A percentile compares a stretch with the other conserved stretches of the same genome.
Conservation (phyloP, 1,140 invertebrate genomes). For the Caenorhabditis inopinata region DNA sequence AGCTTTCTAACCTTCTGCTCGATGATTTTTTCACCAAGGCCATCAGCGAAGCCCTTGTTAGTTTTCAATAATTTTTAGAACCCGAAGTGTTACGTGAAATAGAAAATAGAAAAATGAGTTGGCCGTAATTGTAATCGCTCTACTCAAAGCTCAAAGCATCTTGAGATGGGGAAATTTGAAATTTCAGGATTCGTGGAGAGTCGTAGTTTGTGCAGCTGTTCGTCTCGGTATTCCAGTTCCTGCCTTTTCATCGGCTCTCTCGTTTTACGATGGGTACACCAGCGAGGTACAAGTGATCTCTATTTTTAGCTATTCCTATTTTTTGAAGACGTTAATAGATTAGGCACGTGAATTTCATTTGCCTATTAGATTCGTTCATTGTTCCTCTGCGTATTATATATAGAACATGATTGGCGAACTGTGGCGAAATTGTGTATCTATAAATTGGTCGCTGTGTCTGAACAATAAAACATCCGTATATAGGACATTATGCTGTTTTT, state of each 20-base stretch:
- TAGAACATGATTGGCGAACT: background rate
- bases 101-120: too few species aligned
- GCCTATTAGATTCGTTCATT: background rate
- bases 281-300: constrained; percentile 67
- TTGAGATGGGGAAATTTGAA: too few species aligned
- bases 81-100: background rate
- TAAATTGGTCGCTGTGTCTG: background rate
- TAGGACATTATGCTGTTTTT: background rate
- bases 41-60: constrained; percentile 71
- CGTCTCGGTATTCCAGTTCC: constrained; percentile 85
- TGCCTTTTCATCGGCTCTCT: constrained; percentile 84
- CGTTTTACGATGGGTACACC: constrained; percentile 95
- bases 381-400: background rate
- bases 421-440: background rate
- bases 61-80: background rate
- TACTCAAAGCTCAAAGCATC: too few species aligned
- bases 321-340: background rate
- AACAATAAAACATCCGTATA: background rate
- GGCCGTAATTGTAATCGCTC: too few species aligned
- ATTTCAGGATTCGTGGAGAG: constrained; percentile 70
- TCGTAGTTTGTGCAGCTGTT: constrained; percentile 71
- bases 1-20: constrained; percentile 84
- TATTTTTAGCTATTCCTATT: too few species aligned
- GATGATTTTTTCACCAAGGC: constrained; percentile 90
- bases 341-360: background rate